Base-by-base conservation (phyloP, 2,888 invertebrate genomes). In the Parapristionchus giblindavisi region DNA sequence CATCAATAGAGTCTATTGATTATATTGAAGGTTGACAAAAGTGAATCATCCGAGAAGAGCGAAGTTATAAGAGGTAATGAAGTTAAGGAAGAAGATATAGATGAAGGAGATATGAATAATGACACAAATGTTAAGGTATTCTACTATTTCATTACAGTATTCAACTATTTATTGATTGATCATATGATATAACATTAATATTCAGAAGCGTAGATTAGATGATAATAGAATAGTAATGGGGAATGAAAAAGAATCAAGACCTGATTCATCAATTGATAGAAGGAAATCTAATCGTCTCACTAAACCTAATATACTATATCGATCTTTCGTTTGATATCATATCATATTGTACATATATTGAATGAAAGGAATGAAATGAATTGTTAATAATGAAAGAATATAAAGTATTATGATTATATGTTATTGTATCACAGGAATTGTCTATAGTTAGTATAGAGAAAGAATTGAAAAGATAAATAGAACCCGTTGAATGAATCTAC, bases 261-360 rank as follows among this genome's bases (percentile, higher is more conserved):
- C 40, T 1, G 65, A 48, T 32, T 43, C 65, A 2, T 43, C 1
- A 14, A 21, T 5, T 27, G 43, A 43, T 65, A 40, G 65, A 8
- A 24, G 48, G 40, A 65, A 65, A 65, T 65, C 65, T 29, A 29
- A 29, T 27, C 65, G 65, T 43, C 21, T 29, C n/a, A n/a, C 65
- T 17, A 65, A 43, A 65, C 65, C 65, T 6, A 65, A 65, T 65
- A 43, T n/a, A 43, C 24, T 65, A 21, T 65, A 65, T 24, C 32
- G 54, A 54, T 54, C n/a, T 54, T 14, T 54, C 54, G 54, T 14
- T 24, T n/a, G 54, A 54, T 6, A 6, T 21, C 17, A 65, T 27
- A 21, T 36, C 2, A 14, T 32, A 65, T 65, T 48, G 43, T 65
- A 48, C 65, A 34, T 61, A 61, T 24, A 34, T 65, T 29, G 29